These are phyloP conservation scores for Anagyrus pseudococci DNA, from an alignment of 2,888 invertebrate species.

Conservation along the genomic window DNA sequence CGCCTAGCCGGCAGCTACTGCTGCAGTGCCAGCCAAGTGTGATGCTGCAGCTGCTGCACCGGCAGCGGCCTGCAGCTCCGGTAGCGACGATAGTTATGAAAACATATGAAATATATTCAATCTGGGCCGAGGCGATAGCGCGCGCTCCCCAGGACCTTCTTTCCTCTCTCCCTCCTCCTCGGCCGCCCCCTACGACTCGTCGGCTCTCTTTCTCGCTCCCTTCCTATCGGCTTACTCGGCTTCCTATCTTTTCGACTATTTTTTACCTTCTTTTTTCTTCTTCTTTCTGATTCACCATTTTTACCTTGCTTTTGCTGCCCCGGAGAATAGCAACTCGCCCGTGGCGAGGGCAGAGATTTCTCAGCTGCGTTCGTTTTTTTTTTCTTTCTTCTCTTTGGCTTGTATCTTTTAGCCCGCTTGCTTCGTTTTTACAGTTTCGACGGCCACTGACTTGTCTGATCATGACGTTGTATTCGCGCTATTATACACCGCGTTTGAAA, in stretches of 20 bases:
- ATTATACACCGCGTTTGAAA: no score
- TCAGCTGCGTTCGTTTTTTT: no score
- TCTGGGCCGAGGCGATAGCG: slow-evolving; percentile 57
- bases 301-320: slow-evolving; percentile 18
- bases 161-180: slow-evolving; percentile 5
- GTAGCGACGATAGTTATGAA: slow-evolving; percentile 56
- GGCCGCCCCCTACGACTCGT: no score
- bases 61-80: no score
- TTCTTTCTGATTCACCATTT: slow-evolving; percentile 4
- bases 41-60: no score
- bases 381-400: no score
- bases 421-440: no score
- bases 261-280: neutral
- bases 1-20: no score
- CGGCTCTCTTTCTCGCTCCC: neutral
- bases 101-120: slow-evolving; percentile 63
- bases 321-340: slow-evolving; percentile 23
- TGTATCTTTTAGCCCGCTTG: no score
- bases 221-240: neutral
- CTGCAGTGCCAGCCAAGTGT: slow-evolving; percentile 27
- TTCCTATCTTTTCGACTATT: slow-evolving; percentile 10
- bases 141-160: slow-evolving; percentile 27
- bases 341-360: slow-evolving; percentile 3
- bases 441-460: no score
- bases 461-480: no score